Conservation (phyloP, 2,797 vertebrate species). For the Netta rufina region DNA sequence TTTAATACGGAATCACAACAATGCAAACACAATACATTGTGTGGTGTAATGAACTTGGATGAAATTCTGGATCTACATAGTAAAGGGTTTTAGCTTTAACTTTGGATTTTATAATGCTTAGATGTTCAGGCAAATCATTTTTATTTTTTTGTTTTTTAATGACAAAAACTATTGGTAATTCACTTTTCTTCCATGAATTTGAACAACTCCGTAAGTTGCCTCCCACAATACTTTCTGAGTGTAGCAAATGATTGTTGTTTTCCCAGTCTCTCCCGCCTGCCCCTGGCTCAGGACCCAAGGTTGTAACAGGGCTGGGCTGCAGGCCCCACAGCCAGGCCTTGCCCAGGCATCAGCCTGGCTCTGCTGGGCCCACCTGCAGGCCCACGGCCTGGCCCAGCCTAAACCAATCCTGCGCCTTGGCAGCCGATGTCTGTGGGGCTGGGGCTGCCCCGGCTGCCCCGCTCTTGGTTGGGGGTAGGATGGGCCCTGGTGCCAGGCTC, state of each 20-base stretch:
- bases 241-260: neutral
- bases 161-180: neutral
- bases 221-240: neutral
- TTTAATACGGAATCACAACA: neutral
- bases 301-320: neutral
- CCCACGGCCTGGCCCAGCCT: neutral
- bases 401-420: neutral
- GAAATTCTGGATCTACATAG: neutral
- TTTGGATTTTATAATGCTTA: neutral
- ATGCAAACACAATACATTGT: neutral
- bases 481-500: fast-evolving
- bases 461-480: neutral
- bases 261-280: neutral
- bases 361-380: fast-evolving
- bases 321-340: neutral
- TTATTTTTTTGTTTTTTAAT: neutral
- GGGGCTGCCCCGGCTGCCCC: neutral
- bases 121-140: neutral
- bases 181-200: neutral
- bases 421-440: neutral
- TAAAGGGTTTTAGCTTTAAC: neutral
- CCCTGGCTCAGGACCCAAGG: fast-evolving
- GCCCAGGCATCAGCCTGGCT: fast-evolving
- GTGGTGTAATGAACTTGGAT: neutral
- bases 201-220: neutral